Conservation (phyloP, 2,113 vertebrate genomes). For the Acrocephalus arundinaceus region DNA sequence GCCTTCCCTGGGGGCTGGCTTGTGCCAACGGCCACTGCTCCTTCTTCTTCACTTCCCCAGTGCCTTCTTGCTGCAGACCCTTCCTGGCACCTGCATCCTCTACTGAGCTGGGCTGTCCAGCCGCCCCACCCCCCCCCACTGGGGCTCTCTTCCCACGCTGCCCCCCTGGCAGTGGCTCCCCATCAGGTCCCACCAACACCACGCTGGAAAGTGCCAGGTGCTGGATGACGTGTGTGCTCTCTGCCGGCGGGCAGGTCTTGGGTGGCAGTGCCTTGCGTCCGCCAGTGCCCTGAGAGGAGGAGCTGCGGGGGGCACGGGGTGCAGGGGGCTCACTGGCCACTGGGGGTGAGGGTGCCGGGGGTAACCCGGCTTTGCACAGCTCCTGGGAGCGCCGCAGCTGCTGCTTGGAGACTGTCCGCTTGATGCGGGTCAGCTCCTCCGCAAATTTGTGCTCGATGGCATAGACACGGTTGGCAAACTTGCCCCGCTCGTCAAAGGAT, state of each 20-base stretch:
- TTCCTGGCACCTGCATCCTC: constrained; percentile 62
- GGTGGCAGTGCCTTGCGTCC: neutral
- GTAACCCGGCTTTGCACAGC: constrained; percentile 73
- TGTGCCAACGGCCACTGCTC: constrained; percentile 46
- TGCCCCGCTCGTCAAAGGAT: constrained; percentile 89
- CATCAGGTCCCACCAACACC: constrained; percentile 60
- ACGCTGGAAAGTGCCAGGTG: constrained; percentile 56
- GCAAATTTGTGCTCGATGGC: constrained; percentile 94
- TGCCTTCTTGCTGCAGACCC: constrained; percentile 27
- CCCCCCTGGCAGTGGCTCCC: constrained; percentile 47
- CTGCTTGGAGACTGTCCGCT: constrained; percentile 83
- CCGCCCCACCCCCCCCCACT: neutral
- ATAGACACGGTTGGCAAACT: constrained; percentile 82
- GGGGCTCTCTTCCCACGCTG: constrained; percentile 51
- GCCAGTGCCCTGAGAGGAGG: neutral
- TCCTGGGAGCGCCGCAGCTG: constrained; percentile 80
- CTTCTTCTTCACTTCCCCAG: constrained; percentile 52
- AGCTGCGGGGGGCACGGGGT: constrained; percentile 34
- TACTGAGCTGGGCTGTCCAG: constrained; percentile 9
- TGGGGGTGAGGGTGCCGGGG: constrained; percentile 69
- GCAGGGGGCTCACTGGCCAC: constrained; percentile 56
- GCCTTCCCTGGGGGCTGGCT: neutral
- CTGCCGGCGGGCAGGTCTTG: neutral
- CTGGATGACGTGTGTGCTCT: constrained; percentile 56
- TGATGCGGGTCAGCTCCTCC: constrained; percentile 91